Conservation (phyloP, 1,140 invertebrate genomes). For the Drosophila funebris region DNA sequence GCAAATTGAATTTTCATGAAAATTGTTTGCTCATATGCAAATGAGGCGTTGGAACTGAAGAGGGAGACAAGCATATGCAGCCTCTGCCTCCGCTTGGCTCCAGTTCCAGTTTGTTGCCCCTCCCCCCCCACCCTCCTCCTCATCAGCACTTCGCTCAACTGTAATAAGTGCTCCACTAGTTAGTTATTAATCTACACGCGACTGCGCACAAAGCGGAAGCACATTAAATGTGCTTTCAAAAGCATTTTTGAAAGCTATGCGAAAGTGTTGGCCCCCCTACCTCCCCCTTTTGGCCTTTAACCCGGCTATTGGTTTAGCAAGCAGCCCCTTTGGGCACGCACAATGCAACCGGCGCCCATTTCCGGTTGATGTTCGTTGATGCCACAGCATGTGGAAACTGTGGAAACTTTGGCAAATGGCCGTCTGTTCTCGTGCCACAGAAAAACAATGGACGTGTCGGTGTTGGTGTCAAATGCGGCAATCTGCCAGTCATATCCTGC, state of each 20-base stretch:
- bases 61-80: background rate
- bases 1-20: conserved; percentile 22
- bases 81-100: background rate
- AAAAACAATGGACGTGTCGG: conserved; percentile 17
- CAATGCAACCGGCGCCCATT: conserved; percentile 35
- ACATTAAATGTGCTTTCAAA: conserved; percentile 40
- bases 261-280: conserved; percentile 28
- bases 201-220: conserved; percentile 57
- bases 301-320: background rate
- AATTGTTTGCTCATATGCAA: conserved; percentile 10
- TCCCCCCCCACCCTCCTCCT: background rate
- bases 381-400: conserved; percentile 8
- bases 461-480: conserved; percentile 37
- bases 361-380: conserved; percentile 25
- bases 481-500: conserved; percentile 66
- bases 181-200: conserved; percentile 29
- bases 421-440: background rate
- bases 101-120: background rate
- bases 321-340: conserved; percentile 17
- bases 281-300: background rate
- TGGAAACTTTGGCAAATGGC: background rate
- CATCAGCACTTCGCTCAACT: background rate
- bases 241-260: conserved; percentile 47
- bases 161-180: background rate
- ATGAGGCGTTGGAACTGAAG: conserved; percentile 1